A percentile compares a stretch with the other conserved stretches of the same genome.
These are phyloP conservation scores for Phrynosoma platyrhinos DNA, from an alignment of 2,113 vertebrate genomes.

Conservation along the genomic window DNA sequence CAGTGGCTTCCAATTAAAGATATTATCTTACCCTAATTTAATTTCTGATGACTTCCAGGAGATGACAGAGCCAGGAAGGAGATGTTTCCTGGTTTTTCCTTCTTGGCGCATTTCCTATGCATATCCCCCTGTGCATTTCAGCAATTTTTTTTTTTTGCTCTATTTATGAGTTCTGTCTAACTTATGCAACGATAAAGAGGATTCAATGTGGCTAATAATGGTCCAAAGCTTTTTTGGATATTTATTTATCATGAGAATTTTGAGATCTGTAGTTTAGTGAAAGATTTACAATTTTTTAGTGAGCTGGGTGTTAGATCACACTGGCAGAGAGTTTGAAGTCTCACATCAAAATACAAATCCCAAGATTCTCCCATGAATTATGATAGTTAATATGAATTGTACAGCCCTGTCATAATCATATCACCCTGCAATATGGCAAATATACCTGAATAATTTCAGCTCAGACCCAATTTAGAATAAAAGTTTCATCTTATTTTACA, in stretches of 20 bases:
- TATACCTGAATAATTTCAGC: background rate
- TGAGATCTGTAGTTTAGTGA: no score
- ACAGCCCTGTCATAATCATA: no score
- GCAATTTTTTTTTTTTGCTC: background rate
- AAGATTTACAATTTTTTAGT: no score
- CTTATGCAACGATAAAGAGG: background rate
- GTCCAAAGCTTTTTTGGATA: background rate
- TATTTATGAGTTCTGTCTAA: background rate
- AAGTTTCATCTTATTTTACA: background rate
- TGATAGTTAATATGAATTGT: no score
- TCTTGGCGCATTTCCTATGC: background rate
- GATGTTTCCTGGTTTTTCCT: background rate
- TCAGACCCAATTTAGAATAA: background rate
- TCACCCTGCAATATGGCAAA: background rate
- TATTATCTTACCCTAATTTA: slow-evolving; percentile 18
- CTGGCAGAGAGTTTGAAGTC: no score
- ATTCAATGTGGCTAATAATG: background rate
- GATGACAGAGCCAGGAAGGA: background rate
- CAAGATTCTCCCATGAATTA: no score
- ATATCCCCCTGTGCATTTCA: no score
- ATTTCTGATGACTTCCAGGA: slow-evolving; percentile 9
- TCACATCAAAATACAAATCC: no score
- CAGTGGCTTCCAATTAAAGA: slow-evolving; percentile 48
- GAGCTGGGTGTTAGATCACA: no score
- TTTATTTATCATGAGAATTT: background rate